Conservation (phyloP, 2,797 vertebrate genomes). For the Momotus momota region DNA sequence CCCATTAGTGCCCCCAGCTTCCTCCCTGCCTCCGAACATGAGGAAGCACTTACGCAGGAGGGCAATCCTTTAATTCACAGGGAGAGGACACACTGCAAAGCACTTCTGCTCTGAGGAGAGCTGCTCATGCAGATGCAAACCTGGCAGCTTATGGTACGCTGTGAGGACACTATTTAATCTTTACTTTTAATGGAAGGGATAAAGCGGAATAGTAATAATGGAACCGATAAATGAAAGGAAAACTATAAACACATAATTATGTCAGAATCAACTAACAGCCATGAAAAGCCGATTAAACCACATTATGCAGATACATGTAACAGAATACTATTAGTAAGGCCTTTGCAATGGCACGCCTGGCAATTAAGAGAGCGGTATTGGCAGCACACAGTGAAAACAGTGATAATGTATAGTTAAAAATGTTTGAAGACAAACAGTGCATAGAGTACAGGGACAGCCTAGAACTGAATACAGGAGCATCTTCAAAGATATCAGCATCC, state of each 20-base stretch:
- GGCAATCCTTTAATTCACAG: not conserved
- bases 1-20: not conserved
- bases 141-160: not conserved
- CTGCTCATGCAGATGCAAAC: not conserved
- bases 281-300: slow-evolving; percentile 48
- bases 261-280: slow-evolving; percentile 49
- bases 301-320: slow-evolving; percentile 59
- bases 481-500: not conserved
- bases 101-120: not conserved
- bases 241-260: slow-evolving; percentile 62
- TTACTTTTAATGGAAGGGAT: not conserved
- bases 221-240: slow-evolving; percentile 44
- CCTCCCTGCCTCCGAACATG: fast-evolving
- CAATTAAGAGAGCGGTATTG: slow-evolving; percentile 38
- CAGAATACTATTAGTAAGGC: slow-evolving; percentile 43
- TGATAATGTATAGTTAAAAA: slow-evolving; percentile 39
- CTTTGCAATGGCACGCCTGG: slow-evolving; percentile 14
- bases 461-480: not conserved
- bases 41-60: not conserved
- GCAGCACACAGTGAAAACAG: slow-evolving; percentile 34
- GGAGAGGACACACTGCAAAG: not conserved
- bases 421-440: slow-evolving; percentile 52
- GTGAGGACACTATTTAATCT: not conserved
- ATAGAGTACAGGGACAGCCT: not conserved
- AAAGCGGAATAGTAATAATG: slow-evolving; percentile 17